Conservation (phyloP, 2,888 invertebrate genomes). For the Notodonta dromedarius region DNA sequence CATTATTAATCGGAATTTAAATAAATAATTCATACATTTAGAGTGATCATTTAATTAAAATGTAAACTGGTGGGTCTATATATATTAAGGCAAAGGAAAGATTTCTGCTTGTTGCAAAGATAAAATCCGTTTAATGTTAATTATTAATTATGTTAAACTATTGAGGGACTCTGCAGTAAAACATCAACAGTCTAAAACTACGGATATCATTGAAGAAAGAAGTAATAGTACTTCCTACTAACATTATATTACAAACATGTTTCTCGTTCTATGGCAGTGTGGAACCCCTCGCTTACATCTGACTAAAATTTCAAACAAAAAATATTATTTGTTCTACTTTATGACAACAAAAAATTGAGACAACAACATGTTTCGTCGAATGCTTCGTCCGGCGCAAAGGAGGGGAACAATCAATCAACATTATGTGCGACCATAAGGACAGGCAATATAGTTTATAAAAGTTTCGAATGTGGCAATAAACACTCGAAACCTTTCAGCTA, state of each 20-base stretch:
- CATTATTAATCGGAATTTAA: too few relatives aligned
- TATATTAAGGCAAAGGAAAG: background rate
- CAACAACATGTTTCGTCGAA: too few relatives aligned
- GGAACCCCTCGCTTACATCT: too few relatives aligned
- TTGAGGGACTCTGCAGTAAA: constrained; percentile 32
- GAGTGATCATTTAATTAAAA: too few relatives aligned
- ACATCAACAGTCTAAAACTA: constrained; percentile 56
- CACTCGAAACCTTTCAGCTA: too few relatives aligned
- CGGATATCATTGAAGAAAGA: constrained; percentile 25
- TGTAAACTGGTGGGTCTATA: background rate
- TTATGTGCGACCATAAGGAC: constrained; percentile 28
- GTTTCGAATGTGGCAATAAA: too few relatives aligned
- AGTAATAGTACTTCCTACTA: constrained; percentile 22
- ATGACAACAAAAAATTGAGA: too few relatives aligned
- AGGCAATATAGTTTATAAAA: constrained; percentile 2
- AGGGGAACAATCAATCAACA: constrained; percentile 33
- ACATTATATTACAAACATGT: constrained; percentile 38
- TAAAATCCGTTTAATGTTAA: background rate
- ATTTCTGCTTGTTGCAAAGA: background rate
- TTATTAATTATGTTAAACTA: constrained; percentile 13
- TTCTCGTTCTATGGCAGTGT: constrained; percentile 62
- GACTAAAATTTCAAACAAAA: too few relatives aligned
- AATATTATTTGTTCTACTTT: too few relatives aligned
- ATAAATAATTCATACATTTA: too few relatives aligned
- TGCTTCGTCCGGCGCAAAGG: too few relatives aligned